Conservation (phyloP, 2,113 vertebrate species). For the Myanophis thanlyinensis region DNA sequence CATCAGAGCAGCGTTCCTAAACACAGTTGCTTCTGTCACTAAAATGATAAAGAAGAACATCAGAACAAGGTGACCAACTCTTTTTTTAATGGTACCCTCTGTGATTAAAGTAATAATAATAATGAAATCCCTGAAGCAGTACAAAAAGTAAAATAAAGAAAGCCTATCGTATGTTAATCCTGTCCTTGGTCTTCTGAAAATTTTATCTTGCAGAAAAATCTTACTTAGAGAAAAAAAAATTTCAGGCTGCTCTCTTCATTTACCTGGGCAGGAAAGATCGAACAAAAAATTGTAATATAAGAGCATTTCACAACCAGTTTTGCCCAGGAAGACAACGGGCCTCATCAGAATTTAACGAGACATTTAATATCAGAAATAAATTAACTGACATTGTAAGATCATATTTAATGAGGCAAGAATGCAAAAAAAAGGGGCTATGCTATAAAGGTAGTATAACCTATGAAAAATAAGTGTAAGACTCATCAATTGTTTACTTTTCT, state of each 20-base stretch:
- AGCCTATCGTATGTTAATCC: neutral
- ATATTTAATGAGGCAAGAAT: slow-evolving; percentile 53
- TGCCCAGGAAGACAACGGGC: slow-evolving; percentile 67
- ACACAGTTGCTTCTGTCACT: neutral
- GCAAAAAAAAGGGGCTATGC: slow-evolving; percentile 31
- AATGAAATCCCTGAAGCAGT: neutral
- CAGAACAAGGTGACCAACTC: neutral
- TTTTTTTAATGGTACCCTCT: neutral
- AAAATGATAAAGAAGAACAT: neutral
- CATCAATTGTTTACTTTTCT: slow-evolving; percentile 33
- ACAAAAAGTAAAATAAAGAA: neutral
- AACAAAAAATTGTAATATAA: slow-evolving; percentile 48
- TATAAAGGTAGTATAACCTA: slow-evolving; percentile 32
- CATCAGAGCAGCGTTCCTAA: neutral
- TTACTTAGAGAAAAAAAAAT: slow-evolving; percentile 52
- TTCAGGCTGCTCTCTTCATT: slow-evolving; percentile 46
- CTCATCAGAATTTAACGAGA: slow-evolving; percentile 77
- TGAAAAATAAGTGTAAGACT: slow-evolving; percentile 28
- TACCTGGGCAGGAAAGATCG: slow-evolving; percentile 60
- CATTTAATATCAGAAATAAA: slow-evolving; percentile 75
- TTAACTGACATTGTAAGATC: slow-evolving; percentile 68
- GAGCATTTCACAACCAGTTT: slow-evolving; percentile 61
- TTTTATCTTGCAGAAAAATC: slow-evolving; percentile 24
- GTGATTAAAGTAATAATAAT: neutral
- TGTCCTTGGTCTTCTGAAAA: slow-evolving; percentile 20